phyloP scores from a whole-genome alignment of 2,113 vertebrate species.

The Ictalurus punctatus region DNA sequence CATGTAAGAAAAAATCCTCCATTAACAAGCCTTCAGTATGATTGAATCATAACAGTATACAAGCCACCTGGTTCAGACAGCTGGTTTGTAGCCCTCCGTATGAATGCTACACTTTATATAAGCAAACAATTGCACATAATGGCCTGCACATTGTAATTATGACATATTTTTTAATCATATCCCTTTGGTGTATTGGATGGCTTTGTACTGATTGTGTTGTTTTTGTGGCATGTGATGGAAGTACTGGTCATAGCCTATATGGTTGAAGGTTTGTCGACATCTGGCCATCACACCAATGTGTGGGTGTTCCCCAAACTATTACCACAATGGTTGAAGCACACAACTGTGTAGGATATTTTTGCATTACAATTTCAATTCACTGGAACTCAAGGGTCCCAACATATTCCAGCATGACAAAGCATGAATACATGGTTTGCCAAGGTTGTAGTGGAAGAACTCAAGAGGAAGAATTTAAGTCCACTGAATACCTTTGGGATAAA shows the following conservation, averaged over 20 bases:
- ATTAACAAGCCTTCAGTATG: neutral
- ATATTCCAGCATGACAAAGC: neutral
- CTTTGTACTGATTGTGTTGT: neutral
- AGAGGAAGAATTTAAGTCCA: too few relatives aligned
- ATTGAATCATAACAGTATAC: constrained; percentile 9
- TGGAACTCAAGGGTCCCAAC: neutral
- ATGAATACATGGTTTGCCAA: too few relatives aligned
- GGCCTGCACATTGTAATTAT: neutral
- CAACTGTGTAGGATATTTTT: neutral
- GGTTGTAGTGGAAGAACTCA: too few relatives aligned
- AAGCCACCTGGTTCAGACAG: constrained; percentile 21
- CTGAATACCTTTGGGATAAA: neutral
- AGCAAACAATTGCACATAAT: constrained; percentile 3
- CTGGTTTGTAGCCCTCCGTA: neutral
- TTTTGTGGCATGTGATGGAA: neutral
- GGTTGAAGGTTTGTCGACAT: neutral
- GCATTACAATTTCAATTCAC: neutral
- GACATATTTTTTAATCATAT: neutral
- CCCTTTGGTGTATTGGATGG: neutral
- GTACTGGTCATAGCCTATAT: neutral
- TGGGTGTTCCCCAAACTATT: neutral
- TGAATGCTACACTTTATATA: neutral
- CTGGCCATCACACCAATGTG: neutral
- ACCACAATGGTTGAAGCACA: neutral
- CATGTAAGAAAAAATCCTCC: constrained; percentile 5